Evolutionary conservation across 2,797 vertebrate genomes (phyloP).

Genomic region (Babyrousa celebensis): DNA sequence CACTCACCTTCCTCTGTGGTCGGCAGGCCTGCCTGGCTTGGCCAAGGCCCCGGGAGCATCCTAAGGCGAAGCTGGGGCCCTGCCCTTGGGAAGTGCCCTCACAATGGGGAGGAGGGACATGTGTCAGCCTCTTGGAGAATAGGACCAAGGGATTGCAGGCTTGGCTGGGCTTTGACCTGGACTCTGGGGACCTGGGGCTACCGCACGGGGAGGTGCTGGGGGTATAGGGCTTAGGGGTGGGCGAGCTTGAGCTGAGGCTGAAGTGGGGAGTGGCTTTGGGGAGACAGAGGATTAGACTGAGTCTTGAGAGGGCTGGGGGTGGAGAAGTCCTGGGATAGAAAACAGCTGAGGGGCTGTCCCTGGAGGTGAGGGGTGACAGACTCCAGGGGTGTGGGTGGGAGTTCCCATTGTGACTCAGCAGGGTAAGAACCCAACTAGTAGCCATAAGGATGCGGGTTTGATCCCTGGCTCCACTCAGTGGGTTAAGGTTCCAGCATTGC

Average conservation of each 20-base stretch:
- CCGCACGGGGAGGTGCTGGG: too few species aligned
- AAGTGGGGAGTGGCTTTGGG: not conserved
- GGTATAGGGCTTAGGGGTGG: not conserved
- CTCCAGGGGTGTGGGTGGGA: not conserved
- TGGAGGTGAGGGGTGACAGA: not conserved
- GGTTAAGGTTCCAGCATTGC: too few species aligned
- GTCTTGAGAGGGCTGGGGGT: not conserved
- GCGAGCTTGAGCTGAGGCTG: constrained; percentile 1
- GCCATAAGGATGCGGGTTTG: too few species aligned
- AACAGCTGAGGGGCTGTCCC: not conserved
- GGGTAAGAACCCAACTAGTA: too few species aligned
- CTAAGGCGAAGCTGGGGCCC: not conserved
- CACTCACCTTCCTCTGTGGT: not conserved
- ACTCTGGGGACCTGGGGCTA: too few species aligned
- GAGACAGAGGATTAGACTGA: not conserved
- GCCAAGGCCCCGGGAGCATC: not conserved
- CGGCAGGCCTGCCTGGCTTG: not conserved
- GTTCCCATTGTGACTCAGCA: too few species aligned
- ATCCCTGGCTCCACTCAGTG: too few species aligned
- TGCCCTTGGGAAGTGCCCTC: not conserved
- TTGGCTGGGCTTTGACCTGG: not conserved
- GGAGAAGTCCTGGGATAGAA: not conserved
- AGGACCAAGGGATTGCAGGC: not conserved
- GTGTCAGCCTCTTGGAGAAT: not conserved
- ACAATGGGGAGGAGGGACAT: not conserved